These are phyloP conservation scores for Microcebus lehilahytsara DNA, from an alignment of 2,113 vertebrate species.

Conservation along the genomic window DNA sequence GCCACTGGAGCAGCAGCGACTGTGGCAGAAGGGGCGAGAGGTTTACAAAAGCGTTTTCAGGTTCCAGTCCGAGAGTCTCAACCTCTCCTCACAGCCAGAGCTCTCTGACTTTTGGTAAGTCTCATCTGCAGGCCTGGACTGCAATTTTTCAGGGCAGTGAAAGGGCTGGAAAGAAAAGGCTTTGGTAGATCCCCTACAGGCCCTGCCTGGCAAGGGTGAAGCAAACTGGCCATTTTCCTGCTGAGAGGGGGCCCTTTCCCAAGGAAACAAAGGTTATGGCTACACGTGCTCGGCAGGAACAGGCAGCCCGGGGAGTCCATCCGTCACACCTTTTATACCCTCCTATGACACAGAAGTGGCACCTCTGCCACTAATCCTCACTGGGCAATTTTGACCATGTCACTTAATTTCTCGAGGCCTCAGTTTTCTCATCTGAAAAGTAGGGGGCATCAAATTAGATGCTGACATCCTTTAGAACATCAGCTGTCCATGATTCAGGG, in stretches of 20 bases:
- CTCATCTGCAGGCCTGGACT: neutral
- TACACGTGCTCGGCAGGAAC: neutral
- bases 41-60: neutral
- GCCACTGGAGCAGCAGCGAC: accelerated
- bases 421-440: neutral
- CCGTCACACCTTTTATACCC: too few species aligned
- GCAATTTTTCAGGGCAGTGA: neutral
- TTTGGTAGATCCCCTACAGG: neutral
- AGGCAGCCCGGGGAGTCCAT: neutral
- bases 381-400: neutral
- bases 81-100: neutral
- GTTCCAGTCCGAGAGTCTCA: too few species aligned
- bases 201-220: neutral
- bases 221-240: neutral
- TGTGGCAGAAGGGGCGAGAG: accelerated
- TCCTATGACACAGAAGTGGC: too few species aligned
- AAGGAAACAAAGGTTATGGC: neutral
- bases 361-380: neutral
- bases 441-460: neutral
- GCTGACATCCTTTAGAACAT: too few species aligned
- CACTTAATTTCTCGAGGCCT: neutral
- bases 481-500: neutral
- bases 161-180: neutral
- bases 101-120: neutral
- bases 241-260: neutral